Percentiles rank a stretch among this genome's conserved stretches.
Conservation (phyloP, 2,113 vertebrate species). For the Hydrochoerus hydrochaeris region DNA sequence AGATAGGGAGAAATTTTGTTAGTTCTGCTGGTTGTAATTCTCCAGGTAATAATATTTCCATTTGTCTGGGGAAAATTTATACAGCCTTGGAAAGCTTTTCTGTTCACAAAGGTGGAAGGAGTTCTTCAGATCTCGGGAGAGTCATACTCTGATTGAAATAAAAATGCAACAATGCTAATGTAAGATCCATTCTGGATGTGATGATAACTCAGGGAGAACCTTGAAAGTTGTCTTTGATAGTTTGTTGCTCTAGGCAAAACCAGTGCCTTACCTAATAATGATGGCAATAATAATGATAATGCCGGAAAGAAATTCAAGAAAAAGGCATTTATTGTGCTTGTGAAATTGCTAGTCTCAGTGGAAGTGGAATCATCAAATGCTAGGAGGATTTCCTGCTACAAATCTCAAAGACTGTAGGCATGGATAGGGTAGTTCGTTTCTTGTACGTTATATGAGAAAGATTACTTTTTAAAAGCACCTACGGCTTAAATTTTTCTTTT, state of each 20-base stretch:
- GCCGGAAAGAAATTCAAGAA: slow-evolving; percentile 17
- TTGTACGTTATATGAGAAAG: slow-evolving; percentile 31
- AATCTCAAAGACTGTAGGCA: slow-evolving; percentile 27
- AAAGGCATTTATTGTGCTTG: slow-evolving; percentile 46
- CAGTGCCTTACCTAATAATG: slow-evolving; percentile 10
- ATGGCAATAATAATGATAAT: slow-evolving; percentile 31
- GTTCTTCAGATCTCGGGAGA: slow-evolving; percentile 21
- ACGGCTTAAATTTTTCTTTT: slow-evolving; percentile 61
- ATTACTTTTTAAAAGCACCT: background rate
- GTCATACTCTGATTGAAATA: slow-evolving; percentile 44
- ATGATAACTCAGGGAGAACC: background rate
- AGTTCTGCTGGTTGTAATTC: slow-evolving; percentile 37
- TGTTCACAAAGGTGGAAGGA: slow-evolving; percentile 32
- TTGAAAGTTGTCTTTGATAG: slow-evolving; percentile 40
- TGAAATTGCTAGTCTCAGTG: slow-evolving; percentile 44
- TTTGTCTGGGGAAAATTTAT: slow-evolving; percentile 36
- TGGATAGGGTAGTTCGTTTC: slow-evolving; percentile 31
- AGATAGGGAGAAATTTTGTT: slow-evolving; percentile 2
- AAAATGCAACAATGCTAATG: slow-evolving; percentile 49
- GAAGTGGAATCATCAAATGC: slow-evolving; percentile 57
- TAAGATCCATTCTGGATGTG: background rate
- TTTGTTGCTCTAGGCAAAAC: slow-evolving; percentile 58
- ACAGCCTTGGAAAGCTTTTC: slow-evolving; percentile 13
- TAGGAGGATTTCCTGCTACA: slow-evolving; percentile 41
- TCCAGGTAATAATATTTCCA: slow-evolving; percentile 43